phyloP scores from a whole-genome alignment of 2,113 vertebrate species.

The Pipa parva region DNA sequence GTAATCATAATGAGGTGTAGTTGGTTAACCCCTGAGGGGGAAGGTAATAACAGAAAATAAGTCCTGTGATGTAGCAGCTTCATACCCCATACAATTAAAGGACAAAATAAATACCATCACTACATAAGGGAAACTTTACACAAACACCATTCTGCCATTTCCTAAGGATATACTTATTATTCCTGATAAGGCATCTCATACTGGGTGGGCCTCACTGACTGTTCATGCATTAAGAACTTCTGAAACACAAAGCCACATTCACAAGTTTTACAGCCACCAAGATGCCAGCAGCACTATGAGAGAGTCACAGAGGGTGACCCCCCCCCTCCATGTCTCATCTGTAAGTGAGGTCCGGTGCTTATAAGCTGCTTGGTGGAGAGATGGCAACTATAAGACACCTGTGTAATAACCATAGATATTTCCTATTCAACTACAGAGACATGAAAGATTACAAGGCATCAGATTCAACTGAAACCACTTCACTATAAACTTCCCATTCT shows the following conservation, averaged over 20 bases:
- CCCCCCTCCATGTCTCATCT: not conserved
- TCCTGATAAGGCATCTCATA: not conserved
- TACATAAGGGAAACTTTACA: not conserved
- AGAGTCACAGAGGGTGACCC: not conserved
- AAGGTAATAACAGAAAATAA: too few relatives aligned
- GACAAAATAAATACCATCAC: not conserved
- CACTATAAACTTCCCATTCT: too few relatives aligned
- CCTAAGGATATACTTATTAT: slow-evolving; percentile 4
- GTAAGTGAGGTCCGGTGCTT: slow-evolving; percentile 27
- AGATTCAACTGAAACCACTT: too few relatives aligned
- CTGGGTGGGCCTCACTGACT: slow-evolving; percentile 7
- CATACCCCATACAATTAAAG: not conserved
- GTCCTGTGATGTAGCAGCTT: not conserved
- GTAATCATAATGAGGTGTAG: not conserved
- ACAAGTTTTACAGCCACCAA: slow-evolving; percentile 47
- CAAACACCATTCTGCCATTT: not conserved
- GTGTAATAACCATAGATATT: slow-evolving; percentile 1
- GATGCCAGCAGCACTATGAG: slow-evolving; percentile 4
- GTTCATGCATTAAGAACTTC: slow-evolving; percentile 32
- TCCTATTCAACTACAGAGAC: not conserved
- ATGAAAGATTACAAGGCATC: too few relatives aligned
- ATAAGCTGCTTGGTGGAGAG: not conserved
- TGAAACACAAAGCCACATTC: slow-evolving; percentile 43
- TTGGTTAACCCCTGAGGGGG: too few relatives aligned
- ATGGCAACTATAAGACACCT: not conserved